These are phyloP conservation scores for Mus spretus DNA, from an alignment of 2,797 vertebrate genomes.

Conservation along the genomic window DNA sequence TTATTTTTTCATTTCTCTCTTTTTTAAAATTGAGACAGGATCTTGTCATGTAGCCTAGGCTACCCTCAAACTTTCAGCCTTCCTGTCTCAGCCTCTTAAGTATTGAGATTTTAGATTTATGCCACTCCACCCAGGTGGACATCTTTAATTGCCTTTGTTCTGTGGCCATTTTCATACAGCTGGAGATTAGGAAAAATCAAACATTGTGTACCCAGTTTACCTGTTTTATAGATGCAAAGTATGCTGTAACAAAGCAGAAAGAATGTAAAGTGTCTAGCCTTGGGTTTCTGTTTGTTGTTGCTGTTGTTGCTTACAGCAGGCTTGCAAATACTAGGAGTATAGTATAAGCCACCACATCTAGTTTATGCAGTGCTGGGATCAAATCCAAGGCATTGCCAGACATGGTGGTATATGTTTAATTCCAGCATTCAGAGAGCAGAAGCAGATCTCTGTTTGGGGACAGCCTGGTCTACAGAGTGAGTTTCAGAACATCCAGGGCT, in stretches of 20 bases:
- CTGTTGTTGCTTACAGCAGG: not conserved
- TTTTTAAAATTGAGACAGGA: not conserved
- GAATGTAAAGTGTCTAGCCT: not conserved
- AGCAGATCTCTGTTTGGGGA: not conserved
- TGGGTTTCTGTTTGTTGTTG: not conserved
- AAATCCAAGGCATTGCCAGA: not conserved
- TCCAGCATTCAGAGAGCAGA: not conserved
- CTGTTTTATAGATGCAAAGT: not conserved
- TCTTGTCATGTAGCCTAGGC: not conserved
- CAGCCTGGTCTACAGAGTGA: not conserved
- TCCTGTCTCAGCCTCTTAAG: not conserved
- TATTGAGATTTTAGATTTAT: not conserved
- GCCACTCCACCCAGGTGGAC: not conserved
- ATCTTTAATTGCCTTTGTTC: constrained; percentile 43
- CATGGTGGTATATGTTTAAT: not conserved
- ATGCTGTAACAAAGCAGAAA: not conserved
- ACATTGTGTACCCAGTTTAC: not conserved
- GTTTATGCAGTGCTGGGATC: not conserved
- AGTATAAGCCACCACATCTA: not conserved
- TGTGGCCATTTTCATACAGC: constrained; percentile 4
- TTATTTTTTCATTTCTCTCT: not conserved
- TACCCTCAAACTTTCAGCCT: not conserved
- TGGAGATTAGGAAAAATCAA: constrained; percentile 35
- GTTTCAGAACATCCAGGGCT: not conserved
- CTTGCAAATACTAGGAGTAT: not conserved